Base-by-base conservation (phyloP, 2,888 invertebrate species). In the Allacma fusca region DNA sequence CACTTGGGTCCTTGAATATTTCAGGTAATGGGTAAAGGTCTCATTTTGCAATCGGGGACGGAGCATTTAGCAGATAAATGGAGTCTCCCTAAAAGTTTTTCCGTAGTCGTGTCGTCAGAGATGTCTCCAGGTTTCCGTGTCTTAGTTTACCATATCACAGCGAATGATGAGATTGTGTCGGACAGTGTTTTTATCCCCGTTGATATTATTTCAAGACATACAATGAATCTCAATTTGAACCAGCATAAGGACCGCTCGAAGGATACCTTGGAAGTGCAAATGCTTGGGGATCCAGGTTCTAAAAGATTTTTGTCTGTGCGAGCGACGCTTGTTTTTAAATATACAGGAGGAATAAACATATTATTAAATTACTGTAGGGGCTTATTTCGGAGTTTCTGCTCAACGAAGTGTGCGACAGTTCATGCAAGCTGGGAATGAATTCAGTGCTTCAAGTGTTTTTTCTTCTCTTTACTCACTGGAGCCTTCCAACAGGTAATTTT, bases 41-140 rank as follows among this genome's bases (percentile, higher is more conserved):
- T 89, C 80, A 87, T 90, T 70, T 82, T 90, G 40, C 86, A 87
- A 71, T 82, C 85, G 4, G 86, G 84, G 23, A 84, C 85, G 69
- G 84, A 86, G 70, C 77, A 71, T 12, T 76, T 86, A 13, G 79
- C 79, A 7, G 81, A 82, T 62, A 77, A 81, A 50, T 82, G 76
- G 76, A 81, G 83, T 34, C 85, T 85, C 24, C 85, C 86, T 4
- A 86, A 85, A 65, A 89, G 89, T 0, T 88, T 90, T 81, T 87
- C 89, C 0, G 85, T 90, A 0, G 87, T 89, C 0, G 85, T 90
- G 28, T 88, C 89, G 9, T 84, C 88, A 34, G 89, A 89, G 81
- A 90, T 90, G 90, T 88, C 89, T 0, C 90, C 90, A 0, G 88
- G 87, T 12, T 89, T 89, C 81, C 87, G 87, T 67, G 85, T 90